phyloP scores from a whole-genome alignment of 2,113 vertebrate species.

The Poeciliopsis retropinna region DNA sequence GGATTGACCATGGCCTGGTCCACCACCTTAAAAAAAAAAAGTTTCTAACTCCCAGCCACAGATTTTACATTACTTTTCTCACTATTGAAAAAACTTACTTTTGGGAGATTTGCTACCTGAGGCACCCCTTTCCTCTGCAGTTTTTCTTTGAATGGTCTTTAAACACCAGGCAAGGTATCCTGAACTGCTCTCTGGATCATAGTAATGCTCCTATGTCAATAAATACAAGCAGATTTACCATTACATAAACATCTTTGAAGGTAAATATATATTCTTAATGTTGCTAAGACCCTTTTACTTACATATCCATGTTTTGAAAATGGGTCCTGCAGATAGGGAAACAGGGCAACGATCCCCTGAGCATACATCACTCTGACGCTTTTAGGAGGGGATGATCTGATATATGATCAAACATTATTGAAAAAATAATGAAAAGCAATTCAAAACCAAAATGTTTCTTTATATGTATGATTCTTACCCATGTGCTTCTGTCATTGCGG shows the following conservation, averaged over 20 bases:
- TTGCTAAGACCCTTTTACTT: not conserved
- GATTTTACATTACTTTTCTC: too few relatives aligned
- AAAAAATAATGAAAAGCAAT: not conserved
- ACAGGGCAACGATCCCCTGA: constrained; percentile 15
- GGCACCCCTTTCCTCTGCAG: too few relatives aligned
- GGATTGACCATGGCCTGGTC: too few relatives aligned
- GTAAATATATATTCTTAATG: not conserved
- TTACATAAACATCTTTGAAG: not conserved
- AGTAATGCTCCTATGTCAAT: constrained; percentile 16
- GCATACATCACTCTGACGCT: constrained; percentile 10
- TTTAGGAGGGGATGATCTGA: not conserved
- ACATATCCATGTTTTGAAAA: constrained; percentile 16
- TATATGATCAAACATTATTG: not conserved
- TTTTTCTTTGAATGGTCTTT: too few relatives aligned
- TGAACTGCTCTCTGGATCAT: not conserved
- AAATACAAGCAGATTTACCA: constrained; percentile 9
- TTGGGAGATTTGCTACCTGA: too few relatives aligned
- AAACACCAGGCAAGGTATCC: too few relatives aligned
- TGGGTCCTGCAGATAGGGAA: constrained; percentile 29
- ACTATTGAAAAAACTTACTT: too few relatives aligned
- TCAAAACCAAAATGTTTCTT: constrained; percentile 6
- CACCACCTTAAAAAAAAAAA: too few relatives aligned
- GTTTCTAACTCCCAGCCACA: too few relatives aligned
- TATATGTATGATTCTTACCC: constrained; percentile 17
- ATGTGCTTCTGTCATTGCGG: constrained; percentile 28